These are phyloP conservation scores for Microcebus murinus DNA, from an alignment of 2,113 vertebrate species.

Conservation along the genomic window DNA sequence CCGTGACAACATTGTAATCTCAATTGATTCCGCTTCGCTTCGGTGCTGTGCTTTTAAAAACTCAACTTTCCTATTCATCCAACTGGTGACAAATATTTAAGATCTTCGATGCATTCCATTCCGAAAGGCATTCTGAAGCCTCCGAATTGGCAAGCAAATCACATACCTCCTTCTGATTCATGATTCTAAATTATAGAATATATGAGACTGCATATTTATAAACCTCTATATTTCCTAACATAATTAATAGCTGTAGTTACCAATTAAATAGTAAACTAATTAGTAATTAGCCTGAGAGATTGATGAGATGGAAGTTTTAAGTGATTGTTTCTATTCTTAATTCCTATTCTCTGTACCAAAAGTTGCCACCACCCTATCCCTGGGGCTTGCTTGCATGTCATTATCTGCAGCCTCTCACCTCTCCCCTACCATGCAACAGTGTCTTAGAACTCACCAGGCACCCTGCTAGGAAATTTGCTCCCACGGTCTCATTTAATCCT, in stretches of 20 bases:
- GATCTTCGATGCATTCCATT: background rate
- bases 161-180: conserved; percentile 58
- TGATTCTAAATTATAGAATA: conserved; percentile 66
- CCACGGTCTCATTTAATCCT: background rate
- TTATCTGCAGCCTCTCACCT: background rate
- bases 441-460: background rate
- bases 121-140: background rate
- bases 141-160: conserved; percentile 28
- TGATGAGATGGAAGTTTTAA: conserved; percentile 28
- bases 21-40: background rate
- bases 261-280: conserved; percentile 59
- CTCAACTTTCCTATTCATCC: conserved; percentile 19
- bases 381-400: background rate
- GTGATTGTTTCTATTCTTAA: conserved; percentile 61
- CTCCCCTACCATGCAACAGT: background rate
- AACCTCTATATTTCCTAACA: conserved; percentile 58
- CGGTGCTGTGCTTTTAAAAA: background rate
- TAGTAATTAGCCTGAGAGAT: conserved; percentile 36
- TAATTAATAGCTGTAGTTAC: conserved; percentile 59
- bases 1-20: background rate
- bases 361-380: background rate
- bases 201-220: conserved; percentile 32
- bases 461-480: background rate
- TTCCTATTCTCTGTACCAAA: background rate
- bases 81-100: conserved; percentile 50